These are phyloP conservation scores for Argyra leucocephala DNA, from an alignment of 2,888 invertebrate genomes.

Conservation along the genomic window DNA sequence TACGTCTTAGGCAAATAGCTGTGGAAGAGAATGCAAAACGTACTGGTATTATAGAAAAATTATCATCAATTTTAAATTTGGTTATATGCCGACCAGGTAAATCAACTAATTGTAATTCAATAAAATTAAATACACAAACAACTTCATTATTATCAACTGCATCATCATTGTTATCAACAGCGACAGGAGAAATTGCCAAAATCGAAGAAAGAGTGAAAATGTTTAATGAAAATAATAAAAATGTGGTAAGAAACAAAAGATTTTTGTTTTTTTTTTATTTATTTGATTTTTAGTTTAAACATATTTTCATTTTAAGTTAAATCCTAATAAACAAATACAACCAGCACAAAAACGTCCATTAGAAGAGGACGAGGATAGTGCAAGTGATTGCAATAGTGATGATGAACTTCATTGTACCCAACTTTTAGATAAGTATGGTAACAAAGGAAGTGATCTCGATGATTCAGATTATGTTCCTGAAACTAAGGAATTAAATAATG, in stretches of 20 bases:
- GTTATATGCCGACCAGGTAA: constrained; percentile 33
- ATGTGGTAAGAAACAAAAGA: not conserved
- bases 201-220: not conserved
- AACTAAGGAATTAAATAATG: not conserved
- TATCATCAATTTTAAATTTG: constrained; percentile 29
- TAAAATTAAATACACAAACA: not conserved
- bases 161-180: not conserved
- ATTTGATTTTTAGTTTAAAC: too few relatives aligned
- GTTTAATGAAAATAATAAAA: constrained; percentile 7
- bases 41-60: constrained; percentile 23
- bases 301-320: not conserved
- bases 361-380: constrained; percentile 24
- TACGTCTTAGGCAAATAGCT: constrained; percentile 26
- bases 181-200: not conserved
- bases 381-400: constrained; percentile 17
- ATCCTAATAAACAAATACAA: not conserved
- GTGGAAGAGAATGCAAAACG: constrained; percentile 18
- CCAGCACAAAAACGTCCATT: constrained; percentile 24
- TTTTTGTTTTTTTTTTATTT: too few relatives aligned
- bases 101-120: not conserved
- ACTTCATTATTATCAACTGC: not conserved
- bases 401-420: constrained; percentile 31
- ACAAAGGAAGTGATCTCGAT: constrained; percentile 32
- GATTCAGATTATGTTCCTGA: constrained; percentile 34
- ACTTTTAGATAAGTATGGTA: constrained; percentile 34